Conservation (phyloP, 2,888 invertebrate genomes). For the Eilema sororculum region DNA sequence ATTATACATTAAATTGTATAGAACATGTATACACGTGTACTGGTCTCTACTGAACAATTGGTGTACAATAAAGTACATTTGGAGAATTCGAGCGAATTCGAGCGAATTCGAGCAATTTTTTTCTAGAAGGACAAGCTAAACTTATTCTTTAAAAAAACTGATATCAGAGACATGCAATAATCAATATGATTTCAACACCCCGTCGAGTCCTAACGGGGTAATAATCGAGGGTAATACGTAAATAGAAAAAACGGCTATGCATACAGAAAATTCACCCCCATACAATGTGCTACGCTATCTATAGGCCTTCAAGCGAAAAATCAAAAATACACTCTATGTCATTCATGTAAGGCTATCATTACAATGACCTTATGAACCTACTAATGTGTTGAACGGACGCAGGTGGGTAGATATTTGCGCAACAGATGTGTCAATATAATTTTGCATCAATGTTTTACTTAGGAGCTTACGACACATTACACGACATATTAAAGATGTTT, state of each 20-base stretch:
- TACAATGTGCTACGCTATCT: background rate
- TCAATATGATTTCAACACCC: background rate
- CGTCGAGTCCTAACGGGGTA: background rate
- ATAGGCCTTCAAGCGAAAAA: background rate
- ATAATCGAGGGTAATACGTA: background rate
- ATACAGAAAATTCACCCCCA: background rate
- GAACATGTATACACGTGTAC: too few relatives aligned
- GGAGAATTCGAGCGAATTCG: too few relatives aligned
- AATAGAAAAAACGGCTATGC: background rate
- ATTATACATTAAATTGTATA: too few relatives aligned
- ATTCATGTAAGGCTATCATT: background rate
- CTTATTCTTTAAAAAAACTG: too few relatives aligned
- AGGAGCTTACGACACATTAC: background rate
- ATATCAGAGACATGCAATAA: too few relatives aligned
- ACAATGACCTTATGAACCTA: background rate
- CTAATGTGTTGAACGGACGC: background rate
- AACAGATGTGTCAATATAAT: conserved; percentile 9
- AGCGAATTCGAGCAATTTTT: too few relatives aligned
- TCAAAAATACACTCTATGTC: background rate
- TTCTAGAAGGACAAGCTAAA: too few relatives aligned
- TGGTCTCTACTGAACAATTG: too few relatives aligned
- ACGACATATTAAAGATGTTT: background rate
- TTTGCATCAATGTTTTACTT: background rate
- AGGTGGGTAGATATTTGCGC: conserved; percentile 2
- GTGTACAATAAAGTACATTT: too few relatives aligned